A percentile compares a stretch with the other conserved stretches of the same genome.
phyloP scores from a whole-genome alignment of 2,888 invertebrate genomes.

The Zhuqinia jingwanae region DNA sequence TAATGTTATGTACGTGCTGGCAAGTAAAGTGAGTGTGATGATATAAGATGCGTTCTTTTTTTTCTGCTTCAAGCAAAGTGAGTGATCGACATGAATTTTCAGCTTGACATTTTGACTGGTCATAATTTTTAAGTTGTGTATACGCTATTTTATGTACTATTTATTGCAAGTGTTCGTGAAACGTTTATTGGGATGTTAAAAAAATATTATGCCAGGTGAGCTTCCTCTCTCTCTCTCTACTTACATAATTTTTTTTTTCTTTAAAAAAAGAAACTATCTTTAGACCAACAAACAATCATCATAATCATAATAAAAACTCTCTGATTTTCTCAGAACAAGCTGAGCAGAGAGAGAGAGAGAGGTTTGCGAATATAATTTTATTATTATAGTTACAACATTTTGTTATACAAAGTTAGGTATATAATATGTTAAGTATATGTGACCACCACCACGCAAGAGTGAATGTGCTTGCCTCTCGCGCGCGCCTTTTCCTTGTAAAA shows the following conservation, averaged over 20 bases:
- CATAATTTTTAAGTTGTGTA: slow-evolving; percentile 68
- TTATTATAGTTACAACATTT: slow-evolving; percentile 1
- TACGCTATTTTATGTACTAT: slow-evolving; percentile 60
- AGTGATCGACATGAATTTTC: slow-evolving; percentile 72
- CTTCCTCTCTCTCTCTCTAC: slow-evolving; percentile 28
- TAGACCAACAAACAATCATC: slow-evolving; percentile 48
- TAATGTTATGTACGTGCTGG: slow-evolving; percentile 28
- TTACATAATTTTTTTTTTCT: too few relatives aligned
- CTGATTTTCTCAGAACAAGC: slow-evolving; percentile 31
- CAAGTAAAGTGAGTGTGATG: slow-evolving; percentile 29
- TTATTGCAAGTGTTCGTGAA: slow-evolving; percentile 63
- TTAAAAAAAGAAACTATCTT: slow-evolving; percentile 17
- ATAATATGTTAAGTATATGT: too few relatives aligned
- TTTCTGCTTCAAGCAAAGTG: slow-evolving; percentile 64
- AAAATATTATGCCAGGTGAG: slow-evolving; percentile 58
- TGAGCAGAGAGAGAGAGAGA: background rate
- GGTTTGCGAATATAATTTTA: slow-evolving; percentile 37
- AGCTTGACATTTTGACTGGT: slow-evolving; percentile 72
- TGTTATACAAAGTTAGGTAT: background rate
- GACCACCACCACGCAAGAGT: background rate
- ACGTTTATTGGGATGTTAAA: slow-evolving; percentile 67
- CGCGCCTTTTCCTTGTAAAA: too few relatives aligned
- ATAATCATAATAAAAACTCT: slow-evolving; percentile 42
- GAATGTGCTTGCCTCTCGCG: background rate
- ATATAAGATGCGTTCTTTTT: slow-evolving; percentile 61